A percentile compares a stretch with the other conserved stretches of the same genome.
Conservation (phyloP, 2,888 invertebrate species). For the Pharmacophagus antenor region DNA sequence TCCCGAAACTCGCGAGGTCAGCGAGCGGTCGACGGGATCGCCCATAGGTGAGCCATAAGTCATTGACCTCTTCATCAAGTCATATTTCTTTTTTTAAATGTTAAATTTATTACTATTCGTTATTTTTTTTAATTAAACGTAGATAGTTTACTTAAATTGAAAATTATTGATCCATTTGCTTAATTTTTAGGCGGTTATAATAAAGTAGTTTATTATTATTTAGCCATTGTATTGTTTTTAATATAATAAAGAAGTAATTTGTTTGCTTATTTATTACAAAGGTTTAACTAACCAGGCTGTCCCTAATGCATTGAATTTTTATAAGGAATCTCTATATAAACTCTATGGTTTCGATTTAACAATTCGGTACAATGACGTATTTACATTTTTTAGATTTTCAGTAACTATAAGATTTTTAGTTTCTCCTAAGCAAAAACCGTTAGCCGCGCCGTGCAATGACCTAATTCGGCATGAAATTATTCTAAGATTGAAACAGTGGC, state of each 20-base stretch:
- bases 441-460: slow-evolving; percentile 39
- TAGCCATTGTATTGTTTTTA: too few relatives aligned
- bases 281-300: too few relatives aligned
- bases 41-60: slow-evolving; percentile 39
- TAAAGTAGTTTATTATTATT: too few relatives aligned
- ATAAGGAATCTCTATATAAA: too few relatives aligned
- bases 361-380: background rate
- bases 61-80: slow-evolving; percentile 52
- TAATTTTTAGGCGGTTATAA: too few relatives aligned
- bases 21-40: slow-evolving; percentile 53
- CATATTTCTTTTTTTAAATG: slow-evolving; percentile 1
- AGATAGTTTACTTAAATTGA: too few relatives aligned
- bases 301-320: too few relatives aligned
- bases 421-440: slow-evolving; percentile 7
- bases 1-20: slow-evolving; percentile 48
- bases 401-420: background rate
- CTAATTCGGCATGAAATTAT: slow-evolving; percentile 77
- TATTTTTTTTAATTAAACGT: background rate
- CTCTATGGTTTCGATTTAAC: too few relatives aligned
- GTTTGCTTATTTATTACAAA: too few relatives aligned
- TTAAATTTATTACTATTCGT: background rate
- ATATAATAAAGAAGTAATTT: too few relatives aligned
- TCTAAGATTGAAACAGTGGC: slow-evolving; percentile 77
- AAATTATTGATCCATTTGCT: too few relatives aligned
- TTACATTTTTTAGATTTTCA: background rate